phyloP scores from a whole-genome alignment of 2,888 invertebrate species.

The Catocala nupta region DNA sequence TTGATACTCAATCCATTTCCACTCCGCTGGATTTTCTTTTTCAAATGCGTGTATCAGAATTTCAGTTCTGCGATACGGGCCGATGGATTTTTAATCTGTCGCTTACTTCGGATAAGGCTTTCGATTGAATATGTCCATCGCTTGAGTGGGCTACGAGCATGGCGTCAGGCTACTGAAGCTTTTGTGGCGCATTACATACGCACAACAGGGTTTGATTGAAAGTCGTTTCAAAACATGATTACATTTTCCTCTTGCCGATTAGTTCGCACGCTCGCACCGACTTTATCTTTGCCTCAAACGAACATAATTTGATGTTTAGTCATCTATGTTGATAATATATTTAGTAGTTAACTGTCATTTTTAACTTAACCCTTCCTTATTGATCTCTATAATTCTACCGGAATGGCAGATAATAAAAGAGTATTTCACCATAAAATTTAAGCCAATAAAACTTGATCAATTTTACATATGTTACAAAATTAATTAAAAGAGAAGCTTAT shows the following conservation, averaged over 20 bases:
- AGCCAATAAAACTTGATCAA: too few species aligned
- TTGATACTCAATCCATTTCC: conserved; percentile 52
- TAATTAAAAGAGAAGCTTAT: too few species aligned
- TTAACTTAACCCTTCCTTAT: too few species aligned
- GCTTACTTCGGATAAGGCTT: conserved; percentile 13
- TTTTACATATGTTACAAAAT: too few species aligned
- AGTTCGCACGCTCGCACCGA: not conserved
- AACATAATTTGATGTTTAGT: too few species aligned
- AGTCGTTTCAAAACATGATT: not conserved
- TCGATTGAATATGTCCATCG: conserved; percentile 4
- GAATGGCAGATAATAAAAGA: too few species aligned
- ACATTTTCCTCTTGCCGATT: not conserved
- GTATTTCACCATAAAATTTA: too few species aligned
- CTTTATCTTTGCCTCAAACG: not conserved
- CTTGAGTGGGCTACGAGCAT: not conserved
- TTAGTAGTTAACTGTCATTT: too few species aligned
- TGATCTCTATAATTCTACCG: too few species aligned
- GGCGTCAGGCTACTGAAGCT: not conserved
- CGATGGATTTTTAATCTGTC: conserved; percentile 36
- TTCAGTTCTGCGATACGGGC: conserved; percentile 30
- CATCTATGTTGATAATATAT: too few species aligned
- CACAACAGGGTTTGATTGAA: not conserved
- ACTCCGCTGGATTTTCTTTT: conserved; percentile 48
- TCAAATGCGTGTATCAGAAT: conserved; percentile 37
- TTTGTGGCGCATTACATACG: not conserved